Base-by-base conservation (phyloP, 2,797 vertebrate species). In the Phataginus tricuspis region DNA sequence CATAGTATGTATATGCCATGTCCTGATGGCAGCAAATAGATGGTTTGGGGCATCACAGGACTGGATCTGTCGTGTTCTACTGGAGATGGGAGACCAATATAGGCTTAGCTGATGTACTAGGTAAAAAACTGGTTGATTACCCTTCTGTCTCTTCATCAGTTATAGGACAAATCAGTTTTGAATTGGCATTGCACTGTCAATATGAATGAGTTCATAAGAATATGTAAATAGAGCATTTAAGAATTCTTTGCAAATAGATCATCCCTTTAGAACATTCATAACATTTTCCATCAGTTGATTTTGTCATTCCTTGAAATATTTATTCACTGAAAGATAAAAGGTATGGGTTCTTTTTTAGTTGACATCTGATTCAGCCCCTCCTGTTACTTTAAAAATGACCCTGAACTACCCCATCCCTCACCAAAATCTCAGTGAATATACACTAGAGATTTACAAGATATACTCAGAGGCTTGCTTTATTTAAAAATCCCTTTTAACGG, bases 401-500 rank as follows among this genome's bases (percentile, higher is more conserved):
- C 45, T 79, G 51, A 45, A 92, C 39, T 95, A 90, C 93, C 15
- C 16, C 92, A 82, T 92, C 49, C 63, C 66, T 92, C 55, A 86
- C 59, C 86, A 91, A 96, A 97, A 64, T 91, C 59, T 89, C 82
- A 69, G 12, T 53, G 61, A 92, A 16, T 83, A 4, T 42, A 74
- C 21, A 59, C 25, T 55, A 78, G 78, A 96, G 82, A 91, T 66
- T 95, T 91, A 63, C 2, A 89, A 95, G 68, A 80, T 71, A 88
- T 29, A 89, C 59, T 96, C 53, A 69, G 57, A 84, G 74, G 19
- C 15, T 97, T 90, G 16, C 13, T 95, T 96, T 90, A 80, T 66
- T 96, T 92, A 80, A 96, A 78, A 78, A 86, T 71, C 27, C 34
- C 82, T 95, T 92, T 88, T 96, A 95, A 90, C 91, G 49, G n/a